These are phyloP conservation scores for Saturnia japonica DNA, from an alignment of 2,888 invertebrate species.

Conservation along the genomic window DNA sequence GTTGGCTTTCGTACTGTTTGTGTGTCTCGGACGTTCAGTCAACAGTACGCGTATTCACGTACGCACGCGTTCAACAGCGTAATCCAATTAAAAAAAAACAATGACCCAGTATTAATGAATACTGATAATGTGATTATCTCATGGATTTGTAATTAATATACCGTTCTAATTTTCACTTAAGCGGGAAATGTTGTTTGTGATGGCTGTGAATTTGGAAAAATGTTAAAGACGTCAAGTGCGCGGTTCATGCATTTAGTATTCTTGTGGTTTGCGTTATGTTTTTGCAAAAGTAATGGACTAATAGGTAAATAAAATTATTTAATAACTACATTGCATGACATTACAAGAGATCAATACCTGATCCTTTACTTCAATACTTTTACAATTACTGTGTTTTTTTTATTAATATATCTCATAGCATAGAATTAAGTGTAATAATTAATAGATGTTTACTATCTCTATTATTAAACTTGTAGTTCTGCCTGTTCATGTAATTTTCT, in stretches of 20 bases:
- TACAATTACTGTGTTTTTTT: background rate
- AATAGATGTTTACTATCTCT: too few species aligned
- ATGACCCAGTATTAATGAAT: conserved; percentile 48
- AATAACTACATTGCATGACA: background rate
- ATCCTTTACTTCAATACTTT: background rate
- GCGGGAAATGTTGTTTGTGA: conserved; percentile 58
- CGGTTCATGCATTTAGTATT: conserved; percentile 66
- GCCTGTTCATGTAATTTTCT: too few species aligned
- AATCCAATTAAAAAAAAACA: conserved; percentile 68
- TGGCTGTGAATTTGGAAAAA: conserved; percentile 74
- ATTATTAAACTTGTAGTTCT: too few species aligned
- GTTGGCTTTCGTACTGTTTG: conserved; percentile 42
- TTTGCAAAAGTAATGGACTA: conserved; percentile 60
- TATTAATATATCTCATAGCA: too few species aligned
- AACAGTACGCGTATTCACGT: conserved; percentile 58
- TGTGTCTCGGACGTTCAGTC: conserved; percentile 38
- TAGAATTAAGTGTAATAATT: too few species aligned
- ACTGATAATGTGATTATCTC: conserved; percentile 54
- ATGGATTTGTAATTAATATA: conserved; percentile 51
- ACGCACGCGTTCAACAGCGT: conserved; percentile 60
- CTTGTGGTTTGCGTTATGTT: conserved; percentile 55
- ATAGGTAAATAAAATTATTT: conserved; percentile 56
- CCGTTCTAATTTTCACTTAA: conserved; percentile 47
- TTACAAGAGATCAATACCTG: background rate
- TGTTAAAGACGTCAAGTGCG: conserved; percentile 66